These are phyloP conservation scores for Sorex fumeus DNA, from an alignment of 2,113 vertebrate genomes.

Conservation along the genomic window DNA sequence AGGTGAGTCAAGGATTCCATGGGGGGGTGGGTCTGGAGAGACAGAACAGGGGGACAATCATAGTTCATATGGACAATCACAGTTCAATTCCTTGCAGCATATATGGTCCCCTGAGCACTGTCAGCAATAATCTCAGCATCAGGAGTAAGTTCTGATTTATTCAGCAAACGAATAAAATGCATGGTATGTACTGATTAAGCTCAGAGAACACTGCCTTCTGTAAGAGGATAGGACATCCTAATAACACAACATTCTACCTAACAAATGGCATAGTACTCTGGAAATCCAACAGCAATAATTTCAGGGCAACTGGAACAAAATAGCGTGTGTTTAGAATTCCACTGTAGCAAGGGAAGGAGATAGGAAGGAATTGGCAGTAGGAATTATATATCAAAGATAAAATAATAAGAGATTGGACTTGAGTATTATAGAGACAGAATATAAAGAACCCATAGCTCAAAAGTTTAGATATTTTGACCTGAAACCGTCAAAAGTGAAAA, in stretches of 20 bases:
- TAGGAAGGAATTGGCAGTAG: neutral
- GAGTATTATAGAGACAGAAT: conserved; percentile 5
- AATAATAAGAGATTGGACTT: neutral
- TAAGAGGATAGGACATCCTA: neutral
- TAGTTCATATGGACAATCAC: no score
- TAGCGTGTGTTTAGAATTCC: neutral
- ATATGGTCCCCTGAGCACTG: no score
- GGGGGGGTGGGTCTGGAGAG: no score
- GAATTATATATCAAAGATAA: neutral
- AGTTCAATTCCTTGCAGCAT: no score
- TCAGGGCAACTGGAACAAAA: neutral
- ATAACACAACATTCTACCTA: neutral
- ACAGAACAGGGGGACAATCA: no score
- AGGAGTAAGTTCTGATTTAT: no score
- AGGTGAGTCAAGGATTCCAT: neutral
- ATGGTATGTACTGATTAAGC: no score
- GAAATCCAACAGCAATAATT: conserved; percentile 7
- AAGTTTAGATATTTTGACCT: neutral
- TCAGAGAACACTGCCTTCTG: neutral
- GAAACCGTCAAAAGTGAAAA: neutral
- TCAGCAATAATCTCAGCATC: no score
- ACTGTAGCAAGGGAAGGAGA: neutral
- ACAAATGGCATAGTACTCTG: neutral
- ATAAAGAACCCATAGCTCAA: neutral
- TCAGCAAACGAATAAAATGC: no score